These are phyloP conservation scores for Drosophila carrolli DNA, from an alignment of 1,140 invertebrate genomes.

Conservation along the genomic window DNA sequence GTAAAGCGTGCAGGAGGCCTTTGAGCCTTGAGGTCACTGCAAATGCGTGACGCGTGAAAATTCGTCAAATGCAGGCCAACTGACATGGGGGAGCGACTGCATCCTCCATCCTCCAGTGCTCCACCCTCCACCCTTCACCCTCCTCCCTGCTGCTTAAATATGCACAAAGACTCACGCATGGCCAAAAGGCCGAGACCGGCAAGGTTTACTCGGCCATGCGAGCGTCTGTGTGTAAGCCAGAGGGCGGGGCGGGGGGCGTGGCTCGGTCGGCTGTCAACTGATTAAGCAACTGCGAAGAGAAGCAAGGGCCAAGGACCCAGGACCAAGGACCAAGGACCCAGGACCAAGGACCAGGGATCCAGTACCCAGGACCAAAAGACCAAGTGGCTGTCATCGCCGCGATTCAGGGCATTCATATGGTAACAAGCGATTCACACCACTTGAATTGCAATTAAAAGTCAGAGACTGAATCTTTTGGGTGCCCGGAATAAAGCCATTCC, in stretches of 20 bases:
- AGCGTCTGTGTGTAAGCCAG: neutral
- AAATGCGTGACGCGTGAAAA: conserved; percentile 71
- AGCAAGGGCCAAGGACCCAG: conserved; percentile 3
- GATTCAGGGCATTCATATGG: conserved; percentile 51
- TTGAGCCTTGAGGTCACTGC: conserved; percentile 65
- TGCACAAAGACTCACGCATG: conserved; percentile 60
- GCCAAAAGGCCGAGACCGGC: conserved; percentile 19
- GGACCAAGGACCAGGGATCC: conserved; percentile 20
- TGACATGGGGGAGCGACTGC: conserved; percentile 30
- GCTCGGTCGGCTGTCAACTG: conserved; percentile 29
- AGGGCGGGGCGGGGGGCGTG: conserved; percentile 7
- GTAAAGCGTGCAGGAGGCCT: conserved; percentile 26
- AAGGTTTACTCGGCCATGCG: conserved; percentile 14
- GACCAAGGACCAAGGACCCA: conserved; percentile 3
- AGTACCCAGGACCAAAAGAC: conserved; percentile 7
- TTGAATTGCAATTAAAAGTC: conserved; percentile 66
- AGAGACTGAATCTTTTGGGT: conserved; percentile 1
- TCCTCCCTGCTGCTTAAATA: conserved; percentile 49
- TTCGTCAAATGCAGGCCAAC: conserved; percentile 65
- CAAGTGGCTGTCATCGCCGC: conserved; percentile 49
- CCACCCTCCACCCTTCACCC: neutral
- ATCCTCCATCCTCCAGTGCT: neutral
- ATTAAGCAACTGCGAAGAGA: conserved; percentile 30
- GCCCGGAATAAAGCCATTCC: neutral
- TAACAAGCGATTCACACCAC: conserved; percentile 50